phyloP scores from a whole-genome alignment of 2,113 vertebrate species.

The Parotia lawesii region DNA sequence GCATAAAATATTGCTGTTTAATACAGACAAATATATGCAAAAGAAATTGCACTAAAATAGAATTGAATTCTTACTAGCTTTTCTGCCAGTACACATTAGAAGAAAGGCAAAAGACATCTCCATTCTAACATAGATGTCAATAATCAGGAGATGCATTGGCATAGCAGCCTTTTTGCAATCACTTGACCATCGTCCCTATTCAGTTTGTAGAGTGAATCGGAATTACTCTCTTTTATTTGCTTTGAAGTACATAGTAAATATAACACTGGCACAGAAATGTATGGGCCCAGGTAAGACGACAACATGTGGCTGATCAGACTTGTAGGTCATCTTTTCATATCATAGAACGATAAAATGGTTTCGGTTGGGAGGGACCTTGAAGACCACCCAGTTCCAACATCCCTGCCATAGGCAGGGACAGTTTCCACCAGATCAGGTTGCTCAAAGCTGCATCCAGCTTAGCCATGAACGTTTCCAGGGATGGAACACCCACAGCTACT shows the following conservation, averaged over 20 bases:
- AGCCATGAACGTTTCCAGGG: not conserved
- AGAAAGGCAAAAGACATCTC: not conserved
- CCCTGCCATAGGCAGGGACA: not conserved
- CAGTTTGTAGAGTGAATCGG: not conserved
- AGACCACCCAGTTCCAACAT: not conserved
- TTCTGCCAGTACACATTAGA: not conserved
- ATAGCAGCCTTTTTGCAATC: not conserved
- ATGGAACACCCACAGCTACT: not conserved
- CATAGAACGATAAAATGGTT: not conserved
- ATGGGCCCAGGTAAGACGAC: not conserved
- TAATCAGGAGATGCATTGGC: not conserved
- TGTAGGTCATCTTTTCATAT: not conserved
- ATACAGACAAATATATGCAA: not conserved
- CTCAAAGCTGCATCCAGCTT: not conserved
- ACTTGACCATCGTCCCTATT: accelerated
- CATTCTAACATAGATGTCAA: not conserved
- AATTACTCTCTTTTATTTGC: not conserved
- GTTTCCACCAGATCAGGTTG: not conserved
- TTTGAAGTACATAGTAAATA: not conserved
- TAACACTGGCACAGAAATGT: not conserved
- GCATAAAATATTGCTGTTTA: conserved; percentile 5
- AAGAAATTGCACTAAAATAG: conserved; percentile 4
- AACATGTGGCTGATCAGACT: not conserved
- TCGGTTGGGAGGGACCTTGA: not conserved
- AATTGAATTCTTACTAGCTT: not conserved